Conservation (phyloP, 2,888 invertebrate genomes). For the Papilio demoleus region DNA sequence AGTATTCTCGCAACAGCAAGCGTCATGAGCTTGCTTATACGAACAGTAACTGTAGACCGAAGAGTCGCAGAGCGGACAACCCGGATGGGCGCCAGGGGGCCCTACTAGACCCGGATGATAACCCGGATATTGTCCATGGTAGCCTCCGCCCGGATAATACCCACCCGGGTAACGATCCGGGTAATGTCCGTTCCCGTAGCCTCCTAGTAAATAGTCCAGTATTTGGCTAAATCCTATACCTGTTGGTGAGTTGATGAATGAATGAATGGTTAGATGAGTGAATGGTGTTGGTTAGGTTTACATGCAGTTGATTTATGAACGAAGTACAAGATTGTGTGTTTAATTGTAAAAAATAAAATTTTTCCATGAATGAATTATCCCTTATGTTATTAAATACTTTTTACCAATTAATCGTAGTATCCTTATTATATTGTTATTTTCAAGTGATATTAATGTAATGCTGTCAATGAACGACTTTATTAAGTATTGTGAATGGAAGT, state of each 20-base stretch:
- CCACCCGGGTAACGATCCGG: constrained; percentile 46
- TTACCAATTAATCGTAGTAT: too few species aligned
- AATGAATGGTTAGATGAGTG: constrained; percentile 48
- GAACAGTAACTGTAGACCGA: constrained; percentile 91
- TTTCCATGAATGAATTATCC: too few species aligned
- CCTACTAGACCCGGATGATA: constrained; percentile 58
- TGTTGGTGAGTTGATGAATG: constrained; percentile 61
- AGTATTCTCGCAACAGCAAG: constrained; percentile 87
- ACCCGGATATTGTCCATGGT: constrained; percentile 50
- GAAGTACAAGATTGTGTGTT: not conserved
- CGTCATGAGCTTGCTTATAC: constrained; percentile 89
- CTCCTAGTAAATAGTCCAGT: constrained; percentile 78
- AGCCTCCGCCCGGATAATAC: constrained; percentile 50
- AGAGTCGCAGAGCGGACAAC: constrained; percentile 90
- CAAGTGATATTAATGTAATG: too few species aligned
- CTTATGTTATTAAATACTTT: too few species aligned
- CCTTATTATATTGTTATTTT: too few species aligned
- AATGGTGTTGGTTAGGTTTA: constrained; percentile 53
- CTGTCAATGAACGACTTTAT: not conserved
- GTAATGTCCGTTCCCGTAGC: constrained; percentile 55
- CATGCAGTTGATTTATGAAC: constrained; percentile 44
- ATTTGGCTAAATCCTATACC: constrained; percentile 79
- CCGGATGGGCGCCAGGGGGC: constrained; percentile 76
- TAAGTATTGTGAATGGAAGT: constrained; percentile 15
- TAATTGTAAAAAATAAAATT: too few species aligned